A percentile compares a stretch with the other conserved stretches of the same genome.
These are phyloP conservation scores for Siderastrea radians DNA, from an alignment of 92 coral and sea anemone species.

Conservation along the genomic window DNA sequence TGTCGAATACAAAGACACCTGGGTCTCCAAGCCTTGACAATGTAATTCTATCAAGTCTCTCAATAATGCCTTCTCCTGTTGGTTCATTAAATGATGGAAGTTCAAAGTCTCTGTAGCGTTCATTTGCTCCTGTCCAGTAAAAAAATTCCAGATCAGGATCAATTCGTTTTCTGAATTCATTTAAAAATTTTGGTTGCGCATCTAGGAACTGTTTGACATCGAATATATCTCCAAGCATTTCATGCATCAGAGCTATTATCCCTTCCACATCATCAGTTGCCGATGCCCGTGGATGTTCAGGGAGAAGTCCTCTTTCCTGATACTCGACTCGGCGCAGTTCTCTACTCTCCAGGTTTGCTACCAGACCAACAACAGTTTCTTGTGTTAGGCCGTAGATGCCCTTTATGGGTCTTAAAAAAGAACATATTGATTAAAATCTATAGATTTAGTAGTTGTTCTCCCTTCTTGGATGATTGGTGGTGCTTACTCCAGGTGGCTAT, in stretches of 20 bases:
- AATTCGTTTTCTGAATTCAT: slow-evolving; percentile 73
- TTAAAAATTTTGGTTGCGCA: slow-evolving; percentile 71
- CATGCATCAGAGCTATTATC: slow-evolving; percentile 53
- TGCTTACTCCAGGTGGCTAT: too few species aligned
- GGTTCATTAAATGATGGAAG: slow-evolving; percentile 74
- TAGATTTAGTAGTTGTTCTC: too few species aligned
- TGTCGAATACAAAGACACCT: slow-evolving; percentile 65
- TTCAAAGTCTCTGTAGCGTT: slow-evolving; percentile 71
- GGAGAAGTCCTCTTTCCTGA: slow-evolving; percentile 48
- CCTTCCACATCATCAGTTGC: slow-evolving; percentile 70
- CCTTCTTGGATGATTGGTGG: too few species aligned
- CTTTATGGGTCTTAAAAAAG: slow-evolving; percentile 73
- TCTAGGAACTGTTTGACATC: slow-evolving; percentile 71
- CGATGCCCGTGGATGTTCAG: slow-evolving; percentile 66
- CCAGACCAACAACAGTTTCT: slow-evolving; percentile 69
- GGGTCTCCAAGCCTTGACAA: slow-evolving; percentile 66
- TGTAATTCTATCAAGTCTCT: slow-evolving; percentile 51
- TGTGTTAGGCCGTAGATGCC: slow-evolving; percentile 76
- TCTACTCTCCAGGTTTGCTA: slow-evolving; percentile 76
- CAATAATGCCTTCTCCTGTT: slow-evolving; percentile 61
- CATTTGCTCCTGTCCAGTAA: too few species aligned
- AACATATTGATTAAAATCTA: too few species aligned
- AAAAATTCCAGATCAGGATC: slow-evolving; percentile 62
- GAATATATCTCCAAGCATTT: slow-evolving; percentile 54
- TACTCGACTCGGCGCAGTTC: slow-evolving; percentile 52